Conservation (phyloP, 2,797 vertebrate species). For the Pelodytes ibericus region DNA sequence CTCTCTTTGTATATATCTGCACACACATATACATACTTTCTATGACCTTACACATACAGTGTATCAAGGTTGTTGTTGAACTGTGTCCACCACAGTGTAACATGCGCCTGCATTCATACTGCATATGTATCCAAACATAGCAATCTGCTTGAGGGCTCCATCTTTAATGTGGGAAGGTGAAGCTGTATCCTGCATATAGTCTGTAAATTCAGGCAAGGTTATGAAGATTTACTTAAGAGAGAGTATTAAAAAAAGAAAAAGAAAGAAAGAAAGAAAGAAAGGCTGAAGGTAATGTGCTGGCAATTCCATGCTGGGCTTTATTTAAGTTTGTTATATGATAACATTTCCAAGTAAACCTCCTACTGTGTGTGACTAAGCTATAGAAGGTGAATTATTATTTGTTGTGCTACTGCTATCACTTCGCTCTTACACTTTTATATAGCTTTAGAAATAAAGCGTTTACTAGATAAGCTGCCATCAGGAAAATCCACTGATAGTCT, state of each 20-base stretch:
- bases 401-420: constrained; percentile 31
- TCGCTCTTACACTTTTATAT: constrained; percentile 25
- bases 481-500: constrained; percentile 13
- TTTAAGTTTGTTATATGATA: constrained; percentile 54
- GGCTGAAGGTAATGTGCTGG: constrained; percentile 29
- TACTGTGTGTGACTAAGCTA: constrained; percentile 46
- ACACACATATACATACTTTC: too few relatives aligned
- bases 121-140: not conserved
- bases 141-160: not conserved
- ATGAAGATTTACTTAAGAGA: constrained; percentile 39
- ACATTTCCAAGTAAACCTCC: constrained; percentile 49
- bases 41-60: too few relatives aligned
- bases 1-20: too few relatives aligned
- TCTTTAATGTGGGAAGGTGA: not conserved
- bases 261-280: not conserved
- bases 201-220: constrained; percentile 31
- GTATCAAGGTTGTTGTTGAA: too few relatives aligned
- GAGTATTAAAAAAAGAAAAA: not conserved
- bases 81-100: too few relatives aligned
- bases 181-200: not conserved
- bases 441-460: constrained; percentile 45
- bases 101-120: not conserved
- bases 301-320: constrained; percentile 45
- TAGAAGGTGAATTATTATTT: constrained; percentile 47
- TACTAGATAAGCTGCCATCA: constrained; percentile 36